Conservation (phyloP, 64 coral and sea anemone genomes). For the Anthopleura sola region DNA sequence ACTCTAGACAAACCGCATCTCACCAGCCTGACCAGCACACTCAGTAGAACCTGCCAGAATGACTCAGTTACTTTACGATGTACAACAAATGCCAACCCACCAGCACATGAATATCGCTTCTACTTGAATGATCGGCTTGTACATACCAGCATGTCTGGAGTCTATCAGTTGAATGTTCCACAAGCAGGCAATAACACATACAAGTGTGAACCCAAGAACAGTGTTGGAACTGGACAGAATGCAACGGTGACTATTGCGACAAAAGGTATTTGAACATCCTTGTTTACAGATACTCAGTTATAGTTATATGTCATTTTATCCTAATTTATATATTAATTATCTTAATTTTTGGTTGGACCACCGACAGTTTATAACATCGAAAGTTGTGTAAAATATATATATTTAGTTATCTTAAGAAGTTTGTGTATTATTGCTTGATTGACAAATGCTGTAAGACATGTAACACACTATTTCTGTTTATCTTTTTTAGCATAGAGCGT, state of each 20-base stretch:
- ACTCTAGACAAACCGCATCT: not conserved
- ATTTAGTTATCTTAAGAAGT: no score
- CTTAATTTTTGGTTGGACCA: no score
- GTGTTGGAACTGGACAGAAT: not conserved
- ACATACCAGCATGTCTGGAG: not conserved
- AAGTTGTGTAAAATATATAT: no score
- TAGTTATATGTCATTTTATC: no score
- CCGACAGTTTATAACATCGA: no score
- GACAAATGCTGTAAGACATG: no score
- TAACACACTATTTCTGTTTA: no score
- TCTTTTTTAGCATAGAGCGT: no score
- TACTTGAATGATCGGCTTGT: slow-evolving; percentile 1
- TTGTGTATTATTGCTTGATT: no score
- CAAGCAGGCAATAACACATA: slow-evolving; percentile 14
- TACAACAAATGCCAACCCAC: not conserved
- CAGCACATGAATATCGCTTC: slow-evolving; percentile 12
- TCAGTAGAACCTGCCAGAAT: not conserved
- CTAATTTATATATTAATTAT: no score
- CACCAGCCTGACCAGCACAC: not conserved
- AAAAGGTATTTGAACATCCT: not conserved
- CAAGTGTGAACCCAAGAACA: not conserved
- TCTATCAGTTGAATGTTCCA: not conserved
- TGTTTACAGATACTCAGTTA: no score
- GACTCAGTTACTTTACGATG: not conserved
- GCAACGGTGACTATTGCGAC: not conserved